A percentile compares a stretch with the other conserved stretches of the same genome.
Evolutionary conservation across 2,113 vertebrate species (phyloP).

Genomic region (Paedocypris sp.): DNA sequence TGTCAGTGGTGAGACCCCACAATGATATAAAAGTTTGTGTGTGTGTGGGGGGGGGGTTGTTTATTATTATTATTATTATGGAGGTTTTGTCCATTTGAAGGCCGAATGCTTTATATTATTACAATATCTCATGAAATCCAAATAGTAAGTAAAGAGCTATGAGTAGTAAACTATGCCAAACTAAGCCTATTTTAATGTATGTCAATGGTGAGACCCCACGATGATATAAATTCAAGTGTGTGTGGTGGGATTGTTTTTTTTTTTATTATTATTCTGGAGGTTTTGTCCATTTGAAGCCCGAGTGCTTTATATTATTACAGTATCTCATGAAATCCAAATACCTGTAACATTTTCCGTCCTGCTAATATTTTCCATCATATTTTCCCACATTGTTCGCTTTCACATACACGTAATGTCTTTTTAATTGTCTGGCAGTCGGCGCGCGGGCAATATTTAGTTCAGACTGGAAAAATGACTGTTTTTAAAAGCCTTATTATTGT

Average conservation of each 20-base stretch:
- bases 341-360: constrained; percentile 71
- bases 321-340: constrained; percentile 63
- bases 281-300: constrained; percentile 58
- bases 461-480: constrained; percentile 33
- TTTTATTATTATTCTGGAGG: constrained; percentile 58
- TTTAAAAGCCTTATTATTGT: constrained; percentile 32
- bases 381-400: constrained; percentile 59
- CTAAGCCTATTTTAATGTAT: too few relatives aligned
- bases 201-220: too few relatives aligned
- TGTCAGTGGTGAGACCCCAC: too few relatives aligned
- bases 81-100: constrained; percentile 57
- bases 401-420: constrained; percentile 52
- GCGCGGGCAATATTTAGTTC: constrained; percentile 51
- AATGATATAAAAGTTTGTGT: too few relatives aligned
- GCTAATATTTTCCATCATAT: constrained; percentile 73
- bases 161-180: too few relatives aligned
- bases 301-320: constrained; percentile 62
- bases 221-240: too few relatives aligned
- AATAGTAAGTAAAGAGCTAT: too few relatives aligned
- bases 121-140: constrained; percentile 61
- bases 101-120: constrained; percentile 61
- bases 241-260: too few relatives aligned
- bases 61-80: constrained; percentile 60
- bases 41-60: too few relatives aligned
- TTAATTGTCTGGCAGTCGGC: constrained; percentile 38